phyloP scores from a whole-genome alignment of 2,888 invertebrate genomes.

The Melinopterus prodromus region DNA sequence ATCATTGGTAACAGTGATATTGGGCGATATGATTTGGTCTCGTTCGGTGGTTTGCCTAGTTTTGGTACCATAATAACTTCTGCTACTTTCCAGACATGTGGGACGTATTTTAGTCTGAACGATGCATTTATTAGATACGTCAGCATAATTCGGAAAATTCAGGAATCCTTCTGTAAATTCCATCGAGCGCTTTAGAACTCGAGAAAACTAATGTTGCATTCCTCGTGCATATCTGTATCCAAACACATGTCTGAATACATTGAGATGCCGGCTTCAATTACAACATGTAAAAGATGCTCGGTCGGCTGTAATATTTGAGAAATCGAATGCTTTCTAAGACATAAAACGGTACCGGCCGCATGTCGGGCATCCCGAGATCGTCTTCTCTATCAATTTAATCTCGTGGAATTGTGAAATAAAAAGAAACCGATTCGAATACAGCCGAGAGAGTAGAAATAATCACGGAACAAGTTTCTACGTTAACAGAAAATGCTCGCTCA shows the following conservation, averaged over 20 bases:
- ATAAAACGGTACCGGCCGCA: constrained; percentile 4
- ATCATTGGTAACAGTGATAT: too few species aligned
- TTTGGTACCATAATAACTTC: too few species aligned
- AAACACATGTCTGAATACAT: neutral
- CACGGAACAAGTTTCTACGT: neutral
- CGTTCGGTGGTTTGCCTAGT: too few species aligned
- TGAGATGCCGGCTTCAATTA: neutral
- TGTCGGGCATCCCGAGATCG: neutral
- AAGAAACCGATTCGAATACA: neutral
- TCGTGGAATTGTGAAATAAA: neutral
- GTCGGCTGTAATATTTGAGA: neutral
- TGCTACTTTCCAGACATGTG: too few species aligned
- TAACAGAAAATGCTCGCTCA: neutral
- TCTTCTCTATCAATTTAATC: neutral
- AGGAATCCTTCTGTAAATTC: neutral
- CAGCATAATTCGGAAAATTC: too few species aligned
- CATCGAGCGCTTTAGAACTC: neutral
- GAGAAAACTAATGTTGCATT: neutral
- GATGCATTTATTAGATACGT: too few species aligned
- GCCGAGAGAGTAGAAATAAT: neutral
- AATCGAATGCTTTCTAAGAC: neutral
- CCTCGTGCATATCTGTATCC: neutral
- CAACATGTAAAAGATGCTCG: neutral
- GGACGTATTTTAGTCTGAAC: too few species aligned
- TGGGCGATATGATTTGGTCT: too few species aligned